These are phyloP conservation scores for Brachionus plicatilis DNA, from an alignment of 1,140 invertebrate species.

Conservation along the genomic window DNA sequence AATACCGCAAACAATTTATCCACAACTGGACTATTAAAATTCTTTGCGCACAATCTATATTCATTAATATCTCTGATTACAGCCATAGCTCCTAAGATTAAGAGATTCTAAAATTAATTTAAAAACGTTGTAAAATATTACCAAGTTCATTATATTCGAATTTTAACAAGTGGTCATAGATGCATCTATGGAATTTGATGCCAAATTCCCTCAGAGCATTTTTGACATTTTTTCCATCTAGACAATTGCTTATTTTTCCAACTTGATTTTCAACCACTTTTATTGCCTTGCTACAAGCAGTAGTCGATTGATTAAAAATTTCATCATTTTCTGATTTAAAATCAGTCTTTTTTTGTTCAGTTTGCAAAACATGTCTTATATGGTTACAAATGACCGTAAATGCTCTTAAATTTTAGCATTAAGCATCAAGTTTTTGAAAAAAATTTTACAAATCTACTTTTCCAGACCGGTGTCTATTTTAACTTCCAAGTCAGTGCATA, in stretches of 20 bases:
- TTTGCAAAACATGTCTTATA: slow-evolving; percentile 80
- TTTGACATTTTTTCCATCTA: slow-evolving; percentile 89
- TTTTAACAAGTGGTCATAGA: slow-evolving; percentile 87
- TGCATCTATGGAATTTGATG: slow-evolving; percentile 79
- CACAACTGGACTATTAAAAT: slow-evolving; percentile 69
- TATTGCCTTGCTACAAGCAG: slow-evolving; percentile 82
- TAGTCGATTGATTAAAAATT: slow-evolving; percentile 45
- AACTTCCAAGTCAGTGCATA: slow-evolving; percentile 79
- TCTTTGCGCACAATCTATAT: slow-evolving; percentile 72
- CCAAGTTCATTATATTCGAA: slow-evolving; percentile 91
- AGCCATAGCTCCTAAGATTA: slow-evolving; percentile 76
- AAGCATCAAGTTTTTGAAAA: slow-evolving; percentile 16
- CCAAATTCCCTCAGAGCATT: slow-evolving; percentile 81
- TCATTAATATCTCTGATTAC: slow-evolving; percentile 97
- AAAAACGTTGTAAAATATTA: slow-evolving; percentile 46
- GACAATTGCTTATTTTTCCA: slow-evolving; percentile 70
- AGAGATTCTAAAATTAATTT: slow-evolving; percentile 40
- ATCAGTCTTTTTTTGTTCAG: slow-evolving; percentile 89
- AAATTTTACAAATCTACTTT: slow-evolving; percentile 50
- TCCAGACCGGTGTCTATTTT: slow-evolving; percentile 86
- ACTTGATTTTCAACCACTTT: slow-evolving; percentile 73
- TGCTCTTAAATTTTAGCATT: slow-evolving; percentile 59
- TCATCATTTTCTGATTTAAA: slow-evolving; percentile 74
- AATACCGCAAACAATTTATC: slow-evolving; percentile 84
- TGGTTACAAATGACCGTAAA: slow-evolving; percentile 80